Percentiles rank a stretch among this genome's conserved stretches.
These are phyloP conservation scores for Ectemnius cavifrons DNA, from an alignment of 2,888 invertebrate genomes.

Conservation along the genomic window DNA sequence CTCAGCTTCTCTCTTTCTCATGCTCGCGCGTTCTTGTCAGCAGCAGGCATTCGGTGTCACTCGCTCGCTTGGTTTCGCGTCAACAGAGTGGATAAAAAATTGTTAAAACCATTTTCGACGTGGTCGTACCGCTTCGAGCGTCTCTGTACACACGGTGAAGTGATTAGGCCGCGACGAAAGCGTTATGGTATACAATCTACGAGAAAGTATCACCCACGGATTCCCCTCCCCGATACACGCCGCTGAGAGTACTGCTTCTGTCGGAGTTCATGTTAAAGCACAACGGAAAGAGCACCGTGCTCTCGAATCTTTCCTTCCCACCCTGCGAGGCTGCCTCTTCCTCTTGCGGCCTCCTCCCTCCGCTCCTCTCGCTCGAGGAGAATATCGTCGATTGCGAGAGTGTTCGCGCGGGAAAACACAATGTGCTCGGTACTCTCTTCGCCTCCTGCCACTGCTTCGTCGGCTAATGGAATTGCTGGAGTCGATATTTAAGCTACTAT, in stretches of 20 bases:
- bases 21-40: not conserved
- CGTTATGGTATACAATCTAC: not conserved
- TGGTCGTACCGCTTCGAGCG: slow-evolving; percentile 59
- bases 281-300: too few species aligned
- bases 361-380: too few species aligned
- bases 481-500: too few species aligned
- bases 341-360: too few species aligned
- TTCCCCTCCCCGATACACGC: not conserved
- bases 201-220: not conserved
- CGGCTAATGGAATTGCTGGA: too few species aligned
- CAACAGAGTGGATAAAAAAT: slow-evolving; percentile 74
- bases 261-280: not conserved
- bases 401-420: too few species aligned
- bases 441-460: too few species aligned
- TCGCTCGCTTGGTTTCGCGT: slow-evolving; percentile 39
- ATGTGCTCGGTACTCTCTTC: too few species aligned
- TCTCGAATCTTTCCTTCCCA: too few species aligned
- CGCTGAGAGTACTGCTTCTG: not conserved
- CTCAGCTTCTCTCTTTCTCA: not conserved
- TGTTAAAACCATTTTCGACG: slow-evolving; percentile 68
- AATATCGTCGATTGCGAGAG: too few species aligned
- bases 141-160: not conserved
- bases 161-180: not conserved
- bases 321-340: too few species aligned
- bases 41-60: slow-evolving; percentile 24